Conservation (phyloP, 2,888 invertebrate species). For the Caenorhabditis becei region DNA sequence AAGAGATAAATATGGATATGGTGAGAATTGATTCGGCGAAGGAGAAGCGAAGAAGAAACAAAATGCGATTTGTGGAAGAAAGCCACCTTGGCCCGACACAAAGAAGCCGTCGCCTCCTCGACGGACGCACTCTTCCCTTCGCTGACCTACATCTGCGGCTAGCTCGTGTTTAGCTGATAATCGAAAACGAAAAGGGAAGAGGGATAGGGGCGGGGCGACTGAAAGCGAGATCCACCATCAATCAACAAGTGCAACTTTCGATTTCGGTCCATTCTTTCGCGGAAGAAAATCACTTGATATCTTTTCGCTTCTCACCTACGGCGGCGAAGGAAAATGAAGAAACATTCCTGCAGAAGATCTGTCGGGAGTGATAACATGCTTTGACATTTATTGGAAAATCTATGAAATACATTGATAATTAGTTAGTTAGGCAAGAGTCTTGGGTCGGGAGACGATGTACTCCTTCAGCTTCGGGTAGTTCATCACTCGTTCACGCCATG, state of each 20-base stretch:
- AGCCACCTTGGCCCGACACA: conserved; percentile 19
- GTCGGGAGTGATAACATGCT: conserved; percentile 1
- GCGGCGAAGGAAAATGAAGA: conserved; percentile 7
- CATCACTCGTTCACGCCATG: conserved; percentile 41
- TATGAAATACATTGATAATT: neutral
- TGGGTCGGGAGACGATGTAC: conserved; percentile 53
- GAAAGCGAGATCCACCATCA: conserved; percentile 30
- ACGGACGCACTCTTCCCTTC: conserved; percentile 13
- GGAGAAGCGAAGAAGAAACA: conserved; percentile 39
- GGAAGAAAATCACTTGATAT: conserved; percentile 17
- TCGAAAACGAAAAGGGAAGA: conserved; percentile 30
- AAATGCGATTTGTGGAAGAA: conserved; percentile 41
- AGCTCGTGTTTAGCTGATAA: conserved; percentile 55
- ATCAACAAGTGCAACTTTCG: conserved; percentile 60
- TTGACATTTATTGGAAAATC: neutral
- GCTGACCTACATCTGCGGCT: conserved; percentile 30
- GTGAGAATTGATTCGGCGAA: neutral
- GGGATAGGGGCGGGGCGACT: neutral
- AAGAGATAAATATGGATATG: neutral
- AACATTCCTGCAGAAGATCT: neutral
- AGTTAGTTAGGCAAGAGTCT: conserved; percentile 18
- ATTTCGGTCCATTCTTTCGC: conserved; percentile 30
- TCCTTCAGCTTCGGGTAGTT: conserved; percentile 56
- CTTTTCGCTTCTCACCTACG: conserved; percentile 40
- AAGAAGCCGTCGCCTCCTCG: conserved; percentile 33